These are phyloP conservation scores for Calephelis perditalis DNA, from an alignment of 2,888 invertebrate species.

Conservation along the genomic window DNA sequence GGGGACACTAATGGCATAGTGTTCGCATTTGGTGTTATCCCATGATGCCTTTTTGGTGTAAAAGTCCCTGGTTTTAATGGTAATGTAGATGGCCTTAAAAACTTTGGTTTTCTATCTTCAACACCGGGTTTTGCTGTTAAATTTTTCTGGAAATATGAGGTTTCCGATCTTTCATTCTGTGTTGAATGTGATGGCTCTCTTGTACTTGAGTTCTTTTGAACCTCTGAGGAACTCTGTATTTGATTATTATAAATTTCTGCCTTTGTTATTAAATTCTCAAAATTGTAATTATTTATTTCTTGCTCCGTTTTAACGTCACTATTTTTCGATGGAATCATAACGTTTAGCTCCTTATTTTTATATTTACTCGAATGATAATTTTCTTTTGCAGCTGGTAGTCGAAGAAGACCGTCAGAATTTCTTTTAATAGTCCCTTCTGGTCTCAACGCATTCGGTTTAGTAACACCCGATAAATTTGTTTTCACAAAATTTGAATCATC, in stretches of 20 bases:
- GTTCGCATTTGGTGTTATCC: conserved; percentile 88
- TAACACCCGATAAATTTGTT: conserved; percentile 33
- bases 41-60: conserved; percentile 88
- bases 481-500: conserved; percentile 48
- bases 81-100: conserved; percentile 88
- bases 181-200: conserved; percentile 44
- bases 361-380: conserved; percentile 44
- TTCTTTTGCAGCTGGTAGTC: conserved; percentile 54
- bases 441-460: conserved; percentile 41
- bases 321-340: conserved; percentile 38
- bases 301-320: conserved; percentile 48
- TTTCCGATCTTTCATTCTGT: conserved; percentile 66
- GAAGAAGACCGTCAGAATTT: conserved; percentile 52
- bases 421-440: conserved; percentile 55
- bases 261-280: conserved; percentile 72
- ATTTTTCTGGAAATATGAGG: conserved; percentile 70
- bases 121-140: conserved; percentile 40
- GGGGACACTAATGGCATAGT: conserved; percentile 92
- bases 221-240: conserved; percentile 61
- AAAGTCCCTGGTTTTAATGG: conserved; percentile 91
- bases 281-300: conserved; percentile 66
- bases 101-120: conserved; percentile 80
- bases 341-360: conserved; percentile 45
- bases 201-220: conserved; percentile 57
- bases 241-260: conserved; percentile 70